These are phyloP conservation scores for Poecilia wingei DNA, from an alignment of 2,797 vertebrate species.

Conservation along the genomic window DNA sequence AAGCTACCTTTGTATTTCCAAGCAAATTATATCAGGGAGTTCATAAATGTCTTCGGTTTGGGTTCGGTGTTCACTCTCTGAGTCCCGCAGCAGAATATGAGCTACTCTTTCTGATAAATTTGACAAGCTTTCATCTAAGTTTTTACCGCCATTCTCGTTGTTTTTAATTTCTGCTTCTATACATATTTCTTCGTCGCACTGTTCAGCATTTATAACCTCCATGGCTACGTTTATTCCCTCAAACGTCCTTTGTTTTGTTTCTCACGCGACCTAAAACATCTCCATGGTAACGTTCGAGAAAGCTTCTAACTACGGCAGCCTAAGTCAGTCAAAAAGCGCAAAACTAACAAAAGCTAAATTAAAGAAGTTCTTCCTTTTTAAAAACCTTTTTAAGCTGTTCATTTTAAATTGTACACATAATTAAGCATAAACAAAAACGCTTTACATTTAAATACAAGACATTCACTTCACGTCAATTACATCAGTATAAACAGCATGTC, in stretches of 20 bases:
- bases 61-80: background rate
- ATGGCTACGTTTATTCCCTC: too few relatives aligned
- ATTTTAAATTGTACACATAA: too few relatives aligned
- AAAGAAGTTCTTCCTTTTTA: background rate
- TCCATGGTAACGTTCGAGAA: constrained; percentile 57
- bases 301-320: constrained; percentile 37
- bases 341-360: background rate
- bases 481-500: too few relatives aligned
- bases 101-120: background rate
- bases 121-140: background rate
- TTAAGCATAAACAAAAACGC: too few relatives aligned
- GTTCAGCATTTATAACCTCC: background rate
- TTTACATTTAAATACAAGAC: too few relatives aligned
- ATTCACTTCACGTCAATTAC: too few relatives aligned
- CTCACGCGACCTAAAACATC: background rate
- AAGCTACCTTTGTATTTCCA: constrained; percentile 82
- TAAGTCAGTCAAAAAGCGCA: constrained; percentile 21
- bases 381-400: too few relatives aligned
- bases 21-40: constrained; percentile 64
- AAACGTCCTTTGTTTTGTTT: constrained; percentile 17
- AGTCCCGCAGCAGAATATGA: background rate
- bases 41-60: constrained; percentile 24
- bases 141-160: background rate
- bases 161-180: background rate
- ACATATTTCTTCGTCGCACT: background rate